Percentiles rank a stretch among this genome's conserved stretches.
These are phyloP conservation scores for Hydropotes inermis DNA, from an alignment of 2,113 vertebrate genomes.

Conservation along the genomic window DNA sequence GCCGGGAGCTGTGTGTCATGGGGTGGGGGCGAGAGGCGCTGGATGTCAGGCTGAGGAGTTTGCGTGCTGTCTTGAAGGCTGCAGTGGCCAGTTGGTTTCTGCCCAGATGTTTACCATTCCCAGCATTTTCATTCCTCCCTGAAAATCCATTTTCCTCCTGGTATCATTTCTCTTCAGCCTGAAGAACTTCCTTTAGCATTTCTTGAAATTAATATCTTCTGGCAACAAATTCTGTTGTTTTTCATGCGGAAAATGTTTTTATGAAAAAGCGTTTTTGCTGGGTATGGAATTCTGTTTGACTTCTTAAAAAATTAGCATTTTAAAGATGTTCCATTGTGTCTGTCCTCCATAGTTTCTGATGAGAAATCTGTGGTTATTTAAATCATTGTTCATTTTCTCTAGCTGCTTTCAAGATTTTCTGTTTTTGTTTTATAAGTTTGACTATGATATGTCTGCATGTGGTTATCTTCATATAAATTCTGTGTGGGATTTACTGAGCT, in stretches of 20 bases:
- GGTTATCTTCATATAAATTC: neutral
- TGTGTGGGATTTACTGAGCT: neutral
- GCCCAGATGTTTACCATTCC: neutral
- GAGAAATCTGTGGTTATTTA: neutral
- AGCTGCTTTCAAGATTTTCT: neutral
- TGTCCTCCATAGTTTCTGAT: neutral
- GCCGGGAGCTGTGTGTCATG: fast-evolving
- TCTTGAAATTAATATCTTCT: neutral
- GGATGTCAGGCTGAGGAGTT: neutral
- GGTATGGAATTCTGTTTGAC: neutral
- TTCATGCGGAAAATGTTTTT: neutral
- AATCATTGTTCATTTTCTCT: neutral
- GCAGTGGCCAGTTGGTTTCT: neutral
- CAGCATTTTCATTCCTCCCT: neutral
- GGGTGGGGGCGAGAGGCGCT: neutral
- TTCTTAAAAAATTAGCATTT: neutral
- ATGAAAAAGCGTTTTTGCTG: neutral
- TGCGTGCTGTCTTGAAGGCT: neutral
- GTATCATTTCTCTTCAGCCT: neutral
- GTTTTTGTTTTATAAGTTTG: neutral
- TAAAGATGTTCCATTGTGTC: neutral
- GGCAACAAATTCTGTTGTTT: neutral
- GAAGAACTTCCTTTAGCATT: neutral
- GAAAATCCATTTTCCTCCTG: neutral
- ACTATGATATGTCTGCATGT: neutral